Base-by-base conservation (phyloP, 2,797 vertebrate species). In the Myripristis jacobus region DNA sequence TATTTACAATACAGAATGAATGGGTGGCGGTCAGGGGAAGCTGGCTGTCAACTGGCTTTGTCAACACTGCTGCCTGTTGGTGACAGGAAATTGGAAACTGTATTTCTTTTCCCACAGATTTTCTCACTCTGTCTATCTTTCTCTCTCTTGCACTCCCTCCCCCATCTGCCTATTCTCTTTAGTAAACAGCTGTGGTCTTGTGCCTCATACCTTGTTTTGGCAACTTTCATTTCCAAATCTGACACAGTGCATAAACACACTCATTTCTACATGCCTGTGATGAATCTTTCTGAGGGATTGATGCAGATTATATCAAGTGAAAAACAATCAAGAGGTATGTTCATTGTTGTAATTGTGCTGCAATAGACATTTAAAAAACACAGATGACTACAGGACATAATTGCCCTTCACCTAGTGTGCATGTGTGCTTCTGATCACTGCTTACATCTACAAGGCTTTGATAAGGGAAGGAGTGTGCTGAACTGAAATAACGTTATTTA, bases 11-110 rank as follows among this genome's bases (percentile, higher is more conserved):
- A 59, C 73, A 65, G 70, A 90, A 85, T 88, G 84, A 88, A 85
- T 77, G 80, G 74, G 75, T 81, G 84, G 80, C 38, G 66, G 80
- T 70, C 89, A 79, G 73, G 58, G 82, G 82, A 87, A 85, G 85
- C 79, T 77, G 80, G 79, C 87, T 88, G 90, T 91, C 90, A 91
- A 80, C 79, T 22, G 66, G 55, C 84, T 87, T 88, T 88, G 87
- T 90, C 85, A 84, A 87, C 85, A 81, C 82, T 21, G 83, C 83
- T 88, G 86, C 83, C 85, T 89, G 86, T 75, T 34, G 69, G 85
- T 67, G 74, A 88, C 84, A 88, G 90, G 87, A 92, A 91, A 90
- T 91, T 92, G 90, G 86, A 87, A 82, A 88, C 86, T 87, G 83
- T 77, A 85, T 88, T 87, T 85, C 85, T 80, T 81, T 83, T 84